phyloP scores from a whole-genome alignment of 2,888 invertebrate genomes.

The Athalia rosae region DNA sequence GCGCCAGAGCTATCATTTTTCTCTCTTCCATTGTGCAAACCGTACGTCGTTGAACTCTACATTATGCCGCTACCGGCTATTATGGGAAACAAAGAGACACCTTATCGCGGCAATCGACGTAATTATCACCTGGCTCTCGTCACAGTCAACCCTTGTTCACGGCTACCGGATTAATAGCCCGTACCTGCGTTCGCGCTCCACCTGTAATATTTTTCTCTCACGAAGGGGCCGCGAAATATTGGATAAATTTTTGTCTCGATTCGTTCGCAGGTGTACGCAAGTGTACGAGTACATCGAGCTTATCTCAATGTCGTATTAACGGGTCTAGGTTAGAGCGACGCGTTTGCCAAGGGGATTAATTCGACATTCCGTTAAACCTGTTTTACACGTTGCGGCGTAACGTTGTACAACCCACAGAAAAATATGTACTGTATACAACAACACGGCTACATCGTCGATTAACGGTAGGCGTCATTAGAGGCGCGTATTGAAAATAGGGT shows the following conservation, averaged over 20 bases:
- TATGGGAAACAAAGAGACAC: constrained; percentile 40
- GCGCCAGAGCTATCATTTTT: constrained; percentile 1
- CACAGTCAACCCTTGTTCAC: constrained; percentile 19
- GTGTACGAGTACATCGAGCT: not conserved
- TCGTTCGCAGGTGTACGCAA: too few relatives aligned
- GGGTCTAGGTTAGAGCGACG: not conserved
- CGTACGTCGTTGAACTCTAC: not conserved
- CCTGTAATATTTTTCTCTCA: not conserved
- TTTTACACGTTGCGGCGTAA: not conserved
- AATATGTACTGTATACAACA: too few relatives aligned
- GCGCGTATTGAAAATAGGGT: constrained; percentile 33
- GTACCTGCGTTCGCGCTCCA: not conserved
- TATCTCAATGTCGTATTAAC: constrained; percentile 26
- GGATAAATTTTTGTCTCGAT: too few relatives aligned
- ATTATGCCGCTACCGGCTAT: constrained; percentile 1
- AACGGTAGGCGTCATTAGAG: not conserved
- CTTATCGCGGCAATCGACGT: constrained; percentile 27
- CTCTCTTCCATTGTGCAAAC: constrained; percentile 5
- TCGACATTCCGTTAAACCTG: constrained; percentile 17
- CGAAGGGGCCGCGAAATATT: not conserved
- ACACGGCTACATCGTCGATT: too few relatives aligned
- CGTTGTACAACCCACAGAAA: too few relatives aligned
- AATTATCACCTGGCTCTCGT: constrained; percentile 34
- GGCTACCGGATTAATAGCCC: not conserved
- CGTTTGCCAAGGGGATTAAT: constrained; percentile 29